phyloP scores from a whole-genome alignment of 2,113 vertebrate species.

The Sprattus sprattus region DNA sequence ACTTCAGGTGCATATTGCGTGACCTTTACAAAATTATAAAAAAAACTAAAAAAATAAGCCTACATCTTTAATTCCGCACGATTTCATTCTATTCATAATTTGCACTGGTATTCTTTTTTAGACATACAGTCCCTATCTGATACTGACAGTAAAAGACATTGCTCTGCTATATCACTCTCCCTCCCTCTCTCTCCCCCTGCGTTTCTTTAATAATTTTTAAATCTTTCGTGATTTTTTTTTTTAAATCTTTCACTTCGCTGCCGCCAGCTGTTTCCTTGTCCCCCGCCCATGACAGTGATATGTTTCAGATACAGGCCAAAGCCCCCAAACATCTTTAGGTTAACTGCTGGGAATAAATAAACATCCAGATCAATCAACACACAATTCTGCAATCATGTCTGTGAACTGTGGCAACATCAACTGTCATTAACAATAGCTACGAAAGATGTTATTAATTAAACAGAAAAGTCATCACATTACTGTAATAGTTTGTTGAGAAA shows the following conservation, averaged over 20 bases:
- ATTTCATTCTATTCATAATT: too few species aligned
- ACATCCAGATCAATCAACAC: conserved; percentile 26
- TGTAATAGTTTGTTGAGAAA: too few species aligned
- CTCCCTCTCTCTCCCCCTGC: background rate
- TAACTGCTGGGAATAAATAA: conserved; percentile 37
- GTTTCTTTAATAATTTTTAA: too few species aligned
- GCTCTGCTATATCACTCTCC: background rate
- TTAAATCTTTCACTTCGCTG: background rate
- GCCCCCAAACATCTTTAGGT: conserved; percentile 1
- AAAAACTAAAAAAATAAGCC: too few species aligned
- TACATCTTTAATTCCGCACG: background rate
- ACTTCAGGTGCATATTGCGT: background rate
- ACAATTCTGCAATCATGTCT: background rate
- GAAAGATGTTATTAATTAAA: too few species aligned
- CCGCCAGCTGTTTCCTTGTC: background rate
- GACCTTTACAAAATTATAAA: too few species aligned
- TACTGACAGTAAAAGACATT: background rate
- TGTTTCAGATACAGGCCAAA: conserved; percentile 37
- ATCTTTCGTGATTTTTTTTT: background rate
- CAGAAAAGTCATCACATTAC: too few species aligned
- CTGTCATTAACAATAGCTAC: too few species aligned
- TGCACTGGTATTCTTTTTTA: background rate
- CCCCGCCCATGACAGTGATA: background rate
- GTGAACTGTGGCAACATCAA: background rate
- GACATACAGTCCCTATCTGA: background rate